Conservation (phyloP, 2,797 vertebrate species). For the Sebastolobus alascanus region DNA sequence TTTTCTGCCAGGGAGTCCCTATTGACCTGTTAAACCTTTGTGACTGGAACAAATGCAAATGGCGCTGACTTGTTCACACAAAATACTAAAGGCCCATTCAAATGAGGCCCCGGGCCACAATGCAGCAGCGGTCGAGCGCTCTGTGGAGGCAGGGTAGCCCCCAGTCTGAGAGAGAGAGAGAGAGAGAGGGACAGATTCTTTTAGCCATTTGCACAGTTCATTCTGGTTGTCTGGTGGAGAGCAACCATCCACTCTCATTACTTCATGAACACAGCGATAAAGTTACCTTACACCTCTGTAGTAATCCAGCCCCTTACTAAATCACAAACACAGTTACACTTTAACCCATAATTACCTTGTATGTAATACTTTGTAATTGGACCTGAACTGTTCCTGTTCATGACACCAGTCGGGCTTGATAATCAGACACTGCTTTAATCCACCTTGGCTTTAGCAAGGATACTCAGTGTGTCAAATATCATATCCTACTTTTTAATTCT, state of each 20-base stretch:
- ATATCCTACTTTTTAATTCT: conserved; percentile 40
- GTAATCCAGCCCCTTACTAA: conserved; percentile 45
- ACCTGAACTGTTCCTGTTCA: conserved; percentile 50
- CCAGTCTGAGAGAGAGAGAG: conserved; percentile 70
- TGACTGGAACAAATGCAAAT: conserved; percentile 99
- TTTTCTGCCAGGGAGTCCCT: conserved; percentile 91
- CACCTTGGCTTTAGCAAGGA: conserved; percentile 25
- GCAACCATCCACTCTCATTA: conserved; percentile 66
- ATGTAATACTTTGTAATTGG: conserved; percentile 56
- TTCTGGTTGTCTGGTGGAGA: conserved; percentile 68
- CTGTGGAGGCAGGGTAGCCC: conserved; percentile 75
- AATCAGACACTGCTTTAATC: conserved; percentile 46
- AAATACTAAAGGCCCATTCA: conserved; percentile 94
- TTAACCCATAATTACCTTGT: conserved; percentile 55
- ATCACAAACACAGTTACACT: conserved; percentile 49
- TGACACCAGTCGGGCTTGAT: conserved; percentile 39
- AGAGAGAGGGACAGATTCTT: conserved; percentile 58
- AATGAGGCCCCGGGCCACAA: conserved; percentile 91
- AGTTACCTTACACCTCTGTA: conserved; percentile 55
- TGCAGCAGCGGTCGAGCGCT: conserved; percentile 86
- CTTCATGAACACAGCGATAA: conserved; percentile 50
- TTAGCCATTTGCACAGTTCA: conserved; percentile 80
- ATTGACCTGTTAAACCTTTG: conserved; percentile 97
- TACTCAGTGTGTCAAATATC: conserved; percentile 31
- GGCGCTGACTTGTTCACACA: conserved; percentile 93